phyloP scores from a whole-genome alignment of 2,797 vertebrate species.

The Periophthalmus magnuspinnatus region DNA sequence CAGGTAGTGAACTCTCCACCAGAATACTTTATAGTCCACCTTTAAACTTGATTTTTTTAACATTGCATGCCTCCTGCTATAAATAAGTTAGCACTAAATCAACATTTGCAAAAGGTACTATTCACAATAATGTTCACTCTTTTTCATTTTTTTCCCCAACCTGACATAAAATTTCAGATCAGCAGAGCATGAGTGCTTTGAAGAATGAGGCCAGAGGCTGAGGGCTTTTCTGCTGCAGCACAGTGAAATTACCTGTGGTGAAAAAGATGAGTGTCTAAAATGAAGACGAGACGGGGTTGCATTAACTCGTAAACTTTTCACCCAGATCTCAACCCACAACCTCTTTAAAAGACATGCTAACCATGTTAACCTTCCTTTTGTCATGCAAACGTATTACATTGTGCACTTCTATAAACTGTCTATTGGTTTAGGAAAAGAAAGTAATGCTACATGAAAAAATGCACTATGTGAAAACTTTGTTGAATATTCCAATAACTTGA shows the following conservation, averaged over 20 bases:
- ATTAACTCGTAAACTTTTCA: not conserved
- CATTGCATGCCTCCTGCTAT: too few relatives aligned
- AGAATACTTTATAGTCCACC: not conserved
- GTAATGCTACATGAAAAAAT: too few relatives aligned
- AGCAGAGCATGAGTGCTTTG: not conserved
- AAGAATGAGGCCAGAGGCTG: not conserved
- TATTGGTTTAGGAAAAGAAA: too few relatives aligned
- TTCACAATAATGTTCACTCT: not conserved
- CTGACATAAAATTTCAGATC: not conserved
- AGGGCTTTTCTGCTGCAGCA: not conserved
- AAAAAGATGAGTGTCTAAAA: not conserved
- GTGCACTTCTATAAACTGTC: not conserved
- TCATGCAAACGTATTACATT: not conserved
- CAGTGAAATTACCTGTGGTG: conserved; percentile 5
- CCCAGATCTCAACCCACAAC: not conserved
- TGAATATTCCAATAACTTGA: too few relatives aligned
- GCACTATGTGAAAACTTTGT: too few relatives aligned
- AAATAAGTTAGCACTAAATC: not conserved
- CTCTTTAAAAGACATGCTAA: not conserved
- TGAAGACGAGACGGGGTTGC: not conserved
- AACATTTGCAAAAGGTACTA: not conserved
- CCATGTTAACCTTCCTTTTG: not conserved
- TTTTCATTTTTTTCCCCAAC: not conserved
- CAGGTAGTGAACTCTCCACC: too few relatives aligned
- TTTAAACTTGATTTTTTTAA: too few relatives aligned